Percentiles rank a stretch among this genome's conserved stretches.
Evolutionary conservation across 2,797 vertebrate species (phyloP).

Genomic region (Astyanax mexicanus): DNA sequence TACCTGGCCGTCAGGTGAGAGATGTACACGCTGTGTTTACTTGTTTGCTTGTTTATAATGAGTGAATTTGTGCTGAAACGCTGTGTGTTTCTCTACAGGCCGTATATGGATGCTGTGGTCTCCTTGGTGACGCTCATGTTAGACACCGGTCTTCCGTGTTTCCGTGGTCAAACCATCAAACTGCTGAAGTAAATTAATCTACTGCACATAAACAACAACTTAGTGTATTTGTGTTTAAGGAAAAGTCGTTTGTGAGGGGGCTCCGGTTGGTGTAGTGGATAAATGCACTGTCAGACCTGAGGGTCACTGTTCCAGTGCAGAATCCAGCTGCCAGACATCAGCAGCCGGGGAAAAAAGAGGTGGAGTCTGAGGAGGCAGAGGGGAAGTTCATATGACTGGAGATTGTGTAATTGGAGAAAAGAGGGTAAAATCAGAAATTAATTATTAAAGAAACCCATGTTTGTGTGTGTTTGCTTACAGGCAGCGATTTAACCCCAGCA

Average conservation of each 20-base stretch:
- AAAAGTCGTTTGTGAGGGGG: too few species aligned
- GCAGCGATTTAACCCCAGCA: constrained; percentile 92
- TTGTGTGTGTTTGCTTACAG: constrained; percentile 66
- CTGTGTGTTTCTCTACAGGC: constrained; percentile 72
- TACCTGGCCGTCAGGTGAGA: constrained; percentile 92
- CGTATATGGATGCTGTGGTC: constrained; percentile 97
- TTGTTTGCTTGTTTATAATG: neutral
- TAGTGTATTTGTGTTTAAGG: too few species aligned
- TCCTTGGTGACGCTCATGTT: constrained; percentile 94
- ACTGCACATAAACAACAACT: neutral
- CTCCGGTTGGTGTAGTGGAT: too few species aligned
- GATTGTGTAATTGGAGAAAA: too few species aligned
- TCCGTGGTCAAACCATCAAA: constrained; percentile 97
- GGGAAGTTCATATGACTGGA: too few species aligned
- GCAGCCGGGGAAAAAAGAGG: too few species aligned
- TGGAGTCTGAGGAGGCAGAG: too few species aligned
- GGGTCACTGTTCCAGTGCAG: too few species aligned
- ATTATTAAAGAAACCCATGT: too few species aligned
- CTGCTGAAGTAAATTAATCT: constrained; percentile 86
- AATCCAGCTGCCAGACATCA: too few species aligned
- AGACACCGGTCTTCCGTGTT: constrained; percentile 95
- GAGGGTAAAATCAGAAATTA: too few species aligned
- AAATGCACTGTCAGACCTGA: too few species aligned
- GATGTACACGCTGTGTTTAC: constrained; percentile 43
- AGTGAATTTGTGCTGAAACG: neutral